Base-by-base conservation (phyloP, 2,888 invertebrate species). In the Camponotus fellah region DNA sequence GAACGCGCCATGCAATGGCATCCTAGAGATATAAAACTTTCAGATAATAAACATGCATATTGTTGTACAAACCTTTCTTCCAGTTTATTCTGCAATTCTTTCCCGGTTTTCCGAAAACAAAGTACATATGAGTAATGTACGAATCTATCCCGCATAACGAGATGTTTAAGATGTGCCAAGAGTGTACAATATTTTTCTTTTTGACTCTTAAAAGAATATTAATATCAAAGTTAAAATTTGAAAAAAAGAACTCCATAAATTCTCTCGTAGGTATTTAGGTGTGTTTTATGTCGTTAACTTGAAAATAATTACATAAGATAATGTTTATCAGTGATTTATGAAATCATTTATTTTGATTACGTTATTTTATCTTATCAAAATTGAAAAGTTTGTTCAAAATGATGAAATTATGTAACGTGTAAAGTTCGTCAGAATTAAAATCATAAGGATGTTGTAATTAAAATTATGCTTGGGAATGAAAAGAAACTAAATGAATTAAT, bases 41-140 rank as follows among this genome's bases (percentile, higher is more conserved):
- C 91, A 92, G 92, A 94, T 93, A 93, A 94, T 94, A 94, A 94
- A 94, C 91, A 93, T 94, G 91, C 93, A 92, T 94, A 93, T 94
- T 93, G 93, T 94, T 94, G 93, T 93, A 93, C 90, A 92, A 90
- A 89, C 62, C 77, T 85, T 86, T 71, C 8, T 40, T 43, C 60
- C 60, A 71, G 21, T 3, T 6, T 53, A n/a, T n/a, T 53, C 49
- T 60, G 0, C n/a, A 26, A n/a, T 62, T 32, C 17, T 46, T 21
- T 10, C 14, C 8, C 34, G 12, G 10, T 1, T 69, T 12, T 46
- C 17, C 37, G 6, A 12, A 8, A 21, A 43, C 37, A 72, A 49
- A 46, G 5, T 32, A 77, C 3, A 4, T 5, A 53, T 5, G 40
- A 37, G 60, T 0, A 34, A 34, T 21, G 34, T 21, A 46, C 12